Conservation (phyloP, 2,113 vertebrate species). For the Micronisus gabar region DNA sequence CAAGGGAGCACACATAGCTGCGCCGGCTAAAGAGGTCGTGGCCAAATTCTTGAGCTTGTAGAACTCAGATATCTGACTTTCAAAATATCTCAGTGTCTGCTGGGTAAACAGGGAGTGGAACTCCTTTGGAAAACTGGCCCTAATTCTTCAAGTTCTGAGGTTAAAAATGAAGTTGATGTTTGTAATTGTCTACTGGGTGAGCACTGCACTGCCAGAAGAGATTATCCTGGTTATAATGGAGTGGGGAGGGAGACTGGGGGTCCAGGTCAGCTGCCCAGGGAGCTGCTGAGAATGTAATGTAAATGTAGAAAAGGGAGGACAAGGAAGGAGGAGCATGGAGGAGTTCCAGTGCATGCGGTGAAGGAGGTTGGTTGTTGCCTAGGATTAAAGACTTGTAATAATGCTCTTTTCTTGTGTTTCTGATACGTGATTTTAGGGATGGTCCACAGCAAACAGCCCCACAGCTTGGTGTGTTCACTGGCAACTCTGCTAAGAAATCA, state of each 20-base stretch:
- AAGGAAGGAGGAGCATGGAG: background rate
- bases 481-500: constrained; percentile 83
- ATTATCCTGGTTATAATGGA: background rate
- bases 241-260: background rate
- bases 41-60: background rate
- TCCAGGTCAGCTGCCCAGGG: background rate
- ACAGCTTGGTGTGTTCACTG: constrained; percentile 91
- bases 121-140: background rate
- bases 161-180: background rate
- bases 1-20: background rate
- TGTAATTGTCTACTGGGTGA: background rate
- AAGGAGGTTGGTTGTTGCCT: background rate
- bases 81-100: background rate
- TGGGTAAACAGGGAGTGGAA: background rate
- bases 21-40: background rate
- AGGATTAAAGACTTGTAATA: background rate
- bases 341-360: rapidly evolving
- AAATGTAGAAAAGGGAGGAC: background rate
- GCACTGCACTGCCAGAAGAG: background rate
- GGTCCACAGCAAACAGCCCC: constrained; percentile 88
- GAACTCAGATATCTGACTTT: background rate
- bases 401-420: background rate
- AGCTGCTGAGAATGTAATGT: background rate
- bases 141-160: background rate
- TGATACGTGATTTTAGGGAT: constrained; percentile 76